Base-by-base conservation (phyloP, 1,140 invertebrate species). In the Subanguina moxae region DNA sequence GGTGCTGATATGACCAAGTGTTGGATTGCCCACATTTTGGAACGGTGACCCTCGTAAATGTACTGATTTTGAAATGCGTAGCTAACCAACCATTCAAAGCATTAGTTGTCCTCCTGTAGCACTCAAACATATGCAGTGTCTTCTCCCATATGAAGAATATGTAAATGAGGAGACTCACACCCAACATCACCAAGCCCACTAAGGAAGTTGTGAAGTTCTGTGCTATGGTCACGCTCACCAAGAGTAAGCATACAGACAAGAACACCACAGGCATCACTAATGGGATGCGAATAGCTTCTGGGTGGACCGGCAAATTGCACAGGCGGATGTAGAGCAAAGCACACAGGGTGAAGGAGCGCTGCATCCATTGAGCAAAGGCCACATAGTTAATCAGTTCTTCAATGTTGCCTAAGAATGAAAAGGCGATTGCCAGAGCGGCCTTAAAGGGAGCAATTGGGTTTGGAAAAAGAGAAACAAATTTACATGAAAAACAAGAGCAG, bases 291-390 rank as follows among this genome's bases (percentile, higher is more conserved):
- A 78, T 63, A 15, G 57, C 63, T 52, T 80, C 72, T 11, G 74
- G 64, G 63, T 80, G 77, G 45, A 76, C 77, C 11, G 73, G 77
- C 19, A 78, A 21, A 23, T 65, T 27, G 25, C 59, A 63, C 30
- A 76, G 63, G 32, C 78, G 76, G 62, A 76, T 76, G 43, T 73
- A 76, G 19, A 76, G 23, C 9, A 76, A 21, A 1, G 67, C 73
- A 43, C 56, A n/a, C 28, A 76, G 67, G 21, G 75, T 76, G 45
- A 78, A 57, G 15, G 56, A 56, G n/a, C 75, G 64, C 56, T 76
- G 75, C 19, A 61, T 32, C 75, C 75, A 76, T 56, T 65, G 46
- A 15, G 67, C 46, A 58, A 78, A 76, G 57, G 65, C 42, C 13
- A 78, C 46, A 62, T 75, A 74, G 46, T 62, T 28, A 30, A 76